Evolutionary conservation across 2,888 invertebrate genomes (phyloP).

Genomic region (Helicoverpa assulta): DNA sequence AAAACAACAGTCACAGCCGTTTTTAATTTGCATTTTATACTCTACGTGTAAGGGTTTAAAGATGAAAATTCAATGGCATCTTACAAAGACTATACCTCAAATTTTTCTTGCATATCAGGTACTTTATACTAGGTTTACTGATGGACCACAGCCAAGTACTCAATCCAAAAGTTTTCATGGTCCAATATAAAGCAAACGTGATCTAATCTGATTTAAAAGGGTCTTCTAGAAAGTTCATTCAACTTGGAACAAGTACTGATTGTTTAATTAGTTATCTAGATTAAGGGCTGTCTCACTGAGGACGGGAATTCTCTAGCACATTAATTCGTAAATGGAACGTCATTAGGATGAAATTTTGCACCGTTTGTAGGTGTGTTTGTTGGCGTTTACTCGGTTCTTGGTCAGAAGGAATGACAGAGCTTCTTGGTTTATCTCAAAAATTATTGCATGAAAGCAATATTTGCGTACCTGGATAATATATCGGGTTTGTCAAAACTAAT

Average conservation of each 20-base stretch:
- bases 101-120: not conserved
- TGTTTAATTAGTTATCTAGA: constrained; percentile 25
- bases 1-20: constrained; percentile 8
- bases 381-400: too few species aligned
- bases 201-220: constrained; percentile 68
- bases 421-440: too few species aligned
- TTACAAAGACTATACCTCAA: not conserved
- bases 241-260: constrained; percentile 23
- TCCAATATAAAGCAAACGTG: constrained; percentile 65
- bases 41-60: not conserved
- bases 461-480: too few species aligned
- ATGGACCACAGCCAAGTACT: constrained; percentile 12
- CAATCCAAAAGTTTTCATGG: constrained; percentile 52
- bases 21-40: not conserved
- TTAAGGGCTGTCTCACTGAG: not conserved
- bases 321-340: not conserved
- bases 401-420: too few species aligned
- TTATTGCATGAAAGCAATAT: too few species aligned
- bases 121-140: not conserved
- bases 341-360: not conserved
- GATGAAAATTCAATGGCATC: not conserved
- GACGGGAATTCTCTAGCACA: not conserved
- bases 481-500: too few species aligned
- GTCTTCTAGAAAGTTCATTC: constrained; percentile 24
- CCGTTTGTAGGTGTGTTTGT: not conserved